These are phyloP conservation scores for Alaudala cheleensis DNA, from an alignment of 2,113 vertebrate species.

Conservation along the genomic window DNA sequence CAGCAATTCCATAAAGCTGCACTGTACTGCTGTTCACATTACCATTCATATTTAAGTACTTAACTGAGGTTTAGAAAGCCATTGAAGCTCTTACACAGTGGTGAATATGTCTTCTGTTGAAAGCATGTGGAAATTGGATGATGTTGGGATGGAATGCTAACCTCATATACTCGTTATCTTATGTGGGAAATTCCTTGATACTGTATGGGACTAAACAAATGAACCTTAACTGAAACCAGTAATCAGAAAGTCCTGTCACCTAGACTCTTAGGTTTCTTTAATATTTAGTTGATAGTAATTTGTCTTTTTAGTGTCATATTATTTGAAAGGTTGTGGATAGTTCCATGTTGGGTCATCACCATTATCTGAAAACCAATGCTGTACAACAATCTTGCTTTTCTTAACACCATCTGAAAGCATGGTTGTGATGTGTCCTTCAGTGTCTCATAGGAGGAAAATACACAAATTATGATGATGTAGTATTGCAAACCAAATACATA, in stretches of 20 bases:
- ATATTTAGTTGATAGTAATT: background rate
- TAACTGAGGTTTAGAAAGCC: background rate
- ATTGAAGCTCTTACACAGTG: background rate
- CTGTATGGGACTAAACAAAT: background rate
- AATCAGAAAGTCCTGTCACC: background rate
- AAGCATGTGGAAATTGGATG: background rate
- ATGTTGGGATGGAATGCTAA: background rate
- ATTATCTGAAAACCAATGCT: background rate
- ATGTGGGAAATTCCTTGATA: background rate
- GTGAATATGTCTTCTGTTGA: slow-evolving; percentile 5
- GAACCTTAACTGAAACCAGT: background rate
- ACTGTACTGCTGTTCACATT: background rate
- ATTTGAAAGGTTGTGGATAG: background rate
- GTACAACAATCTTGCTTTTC: background rate
- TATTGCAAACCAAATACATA: background rate
- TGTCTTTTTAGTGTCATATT: background rate
- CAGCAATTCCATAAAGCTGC: background rate
- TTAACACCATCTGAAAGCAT: background rate
- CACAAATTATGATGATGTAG: background rate
- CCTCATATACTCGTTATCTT: background rate
- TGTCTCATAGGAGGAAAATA: background rate
- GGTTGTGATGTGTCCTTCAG: background rate
- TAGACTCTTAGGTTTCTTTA: background rate
- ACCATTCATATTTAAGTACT: background rate
- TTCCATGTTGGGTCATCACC: background rate